Evolutionary conservation across 2,113 vertebrate species (phyloP).

Genomic region (Bubo blakistoni): DNA sequence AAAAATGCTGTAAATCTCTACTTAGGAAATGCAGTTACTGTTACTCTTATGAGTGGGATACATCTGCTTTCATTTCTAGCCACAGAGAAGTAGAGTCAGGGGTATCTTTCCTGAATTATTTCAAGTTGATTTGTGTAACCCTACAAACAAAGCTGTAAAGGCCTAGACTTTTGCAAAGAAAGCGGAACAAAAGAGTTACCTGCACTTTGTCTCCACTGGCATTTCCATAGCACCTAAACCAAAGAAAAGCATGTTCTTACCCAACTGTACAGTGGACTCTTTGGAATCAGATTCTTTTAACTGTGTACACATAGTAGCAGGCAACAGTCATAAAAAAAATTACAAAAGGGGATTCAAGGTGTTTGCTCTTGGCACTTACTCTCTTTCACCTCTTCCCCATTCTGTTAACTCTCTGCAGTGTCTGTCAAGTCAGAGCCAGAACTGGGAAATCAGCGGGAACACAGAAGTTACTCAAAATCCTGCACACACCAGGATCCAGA

Average conservation of each 20-base stretch:
- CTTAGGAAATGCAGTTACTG: background rate
- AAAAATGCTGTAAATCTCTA: background rate
- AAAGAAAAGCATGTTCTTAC: background rate
- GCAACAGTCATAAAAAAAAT: background rate
- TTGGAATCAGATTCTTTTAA: background rate
- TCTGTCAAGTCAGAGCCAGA: background rate
- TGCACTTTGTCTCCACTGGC: background rate
- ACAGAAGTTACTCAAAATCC: background rate
- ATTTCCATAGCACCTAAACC: background rate
- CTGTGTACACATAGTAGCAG: background rate
- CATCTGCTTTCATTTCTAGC: background rate
- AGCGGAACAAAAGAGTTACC: background rate
- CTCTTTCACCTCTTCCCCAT: background rate
- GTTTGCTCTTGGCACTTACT: background rate
- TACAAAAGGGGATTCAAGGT: background rate
- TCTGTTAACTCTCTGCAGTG: background rate
- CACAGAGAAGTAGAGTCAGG: background rate
- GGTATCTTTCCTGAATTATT: background rate
- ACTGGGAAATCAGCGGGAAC: background rate
- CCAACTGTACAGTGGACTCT: background rate
- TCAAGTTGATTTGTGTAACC: background rate
- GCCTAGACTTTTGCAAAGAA: background rate
- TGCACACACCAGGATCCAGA: background rate
- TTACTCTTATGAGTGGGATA: background rate
- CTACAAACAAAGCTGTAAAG: background rate